Percentiles rank a stretch among this genome's conserved stretches.
These are phyloP conservation scores for Drosophila insularis DNA, from an alignment of 1,140 invertebrate genomes.

Conservation along the genomic window DNA sequence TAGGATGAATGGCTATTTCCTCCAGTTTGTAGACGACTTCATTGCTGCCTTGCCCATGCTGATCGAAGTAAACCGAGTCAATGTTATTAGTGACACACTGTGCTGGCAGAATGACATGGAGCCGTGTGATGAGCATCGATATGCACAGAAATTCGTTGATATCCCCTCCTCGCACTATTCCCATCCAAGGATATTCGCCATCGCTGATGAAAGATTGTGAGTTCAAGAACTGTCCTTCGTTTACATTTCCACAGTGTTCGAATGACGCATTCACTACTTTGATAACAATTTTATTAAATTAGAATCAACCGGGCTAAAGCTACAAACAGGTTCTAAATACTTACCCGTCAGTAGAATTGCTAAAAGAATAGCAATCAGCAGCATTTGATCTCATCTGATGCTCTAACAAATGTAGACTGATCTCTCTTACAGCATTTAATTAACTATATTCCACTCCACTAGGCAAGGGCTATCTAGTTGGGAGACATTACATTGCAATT, in stretches of 20 bases:
- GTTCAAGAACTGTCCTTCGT: conserved; percentile 21
- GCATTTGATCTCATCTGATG: not conserved
- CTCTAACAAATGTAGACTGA: not conserved
- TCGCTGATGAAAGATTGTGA: not conserved
- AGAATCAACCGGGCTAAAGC: not conserved
- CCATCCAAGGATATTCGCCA: conserved; percentile 35
- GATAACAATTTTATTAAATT: not conserved
- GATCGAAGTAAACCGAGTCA: conserved; percentile 7
- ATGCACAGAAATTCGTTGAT: not conserved
- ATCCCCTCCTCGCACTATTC: conserved; percentile 6
- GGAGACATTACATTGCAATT: no score
- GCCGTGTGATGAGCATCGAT: conserved; percentile 21
- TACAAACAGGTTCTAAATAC: not conserved
- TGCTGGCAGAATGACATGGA: conserved; percentile 26
- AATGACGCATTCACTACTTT: not conserved
- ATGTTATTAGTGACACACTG: conserved; percentile 13
- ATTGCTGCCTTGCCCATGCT: conserved; percentile 3
- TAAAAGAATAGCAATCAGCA: not conserved
- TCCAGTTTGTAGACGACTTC: not conserved
- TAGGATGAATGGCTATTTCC: conserved; percentile 28
- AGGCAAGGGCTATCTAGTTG: no score
- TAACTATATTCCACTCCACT: no score
- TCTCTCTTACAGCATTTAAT: no score
- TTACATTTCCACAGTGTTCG: conserved; percentile 26
- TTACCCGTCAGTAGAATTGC: conserved; percentile 9